A percentile compares a stretch with the other conserved stretches of the same genome.
These are phyloP conservation scores for Meteorus cinctellus DNA, from an alignment of 2,888 invertebrate species.

Conservation along the genomic window DNA sequence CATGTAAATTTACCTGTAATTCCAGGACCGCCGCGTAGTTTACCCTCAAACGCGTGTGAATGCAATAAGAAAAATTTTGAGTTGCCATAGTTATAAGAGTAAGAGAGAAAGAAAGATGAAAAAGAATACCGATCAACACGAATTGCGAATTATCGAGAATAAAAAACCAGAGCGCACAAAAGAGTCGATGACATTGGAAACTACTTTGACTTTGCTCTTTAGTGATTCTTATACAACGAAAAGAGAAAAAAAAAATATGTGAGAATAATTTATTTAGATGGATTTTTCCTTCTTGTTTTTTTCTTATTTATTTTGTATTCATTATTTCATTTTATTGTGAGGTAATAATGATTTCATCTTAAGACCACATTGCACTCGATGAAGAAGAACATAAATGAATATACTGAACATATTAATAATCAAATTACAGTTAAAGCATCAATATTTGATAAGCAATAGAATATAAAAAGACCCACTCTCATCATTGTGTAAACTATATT, in stretches of 20 bases:
- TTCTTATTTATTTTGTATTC: neutral
- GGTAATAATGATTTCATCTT: too few relatives aligned
- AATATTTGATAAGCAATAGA: conserved; percentile 4
- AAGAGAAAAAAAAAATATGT: conserved; percentile 30
- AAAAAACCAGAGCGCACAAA: conserved; percentile 51
- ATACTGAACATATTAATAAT: conserved; percentile 24
- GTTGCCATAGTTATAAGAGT: neutral
- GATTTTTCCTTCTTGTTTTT: neutral
- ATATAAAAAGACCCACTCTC: neutral
- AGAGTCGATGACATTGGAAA: conserved; percentile 69
- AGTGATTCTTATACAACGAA: conserved; percentile 4
- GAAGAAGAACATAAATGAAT: conserved; percentile 25
- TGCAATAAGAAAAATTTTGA: conserved; percentile 35
- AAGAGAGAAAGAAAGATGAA: conserved; percentile 53
- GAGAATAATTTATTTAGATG: neutral
- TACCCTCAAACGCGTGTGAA: conserved; percentile 52
- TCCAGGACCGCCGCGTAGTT: conserved; percentile 56
- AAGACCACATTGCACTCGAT: neutral
- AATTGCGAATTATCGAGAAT: conserved; percentile 68
- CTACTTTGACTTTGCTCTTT: conserved; percentile 66
- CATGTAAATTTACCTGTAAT: conserved; percentile 69
- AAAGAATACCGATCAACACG: conserved; percentile 69
- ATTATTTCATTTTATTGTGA: neutral
- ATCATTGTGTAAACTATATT: conserved; percentile 39
- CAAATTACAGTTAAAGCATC: conserved; percentile 12